Evolutionary conservation across 2,888 invertebrate species (phyloP).

Genomic region (Nomada goodeniana): DNA sequence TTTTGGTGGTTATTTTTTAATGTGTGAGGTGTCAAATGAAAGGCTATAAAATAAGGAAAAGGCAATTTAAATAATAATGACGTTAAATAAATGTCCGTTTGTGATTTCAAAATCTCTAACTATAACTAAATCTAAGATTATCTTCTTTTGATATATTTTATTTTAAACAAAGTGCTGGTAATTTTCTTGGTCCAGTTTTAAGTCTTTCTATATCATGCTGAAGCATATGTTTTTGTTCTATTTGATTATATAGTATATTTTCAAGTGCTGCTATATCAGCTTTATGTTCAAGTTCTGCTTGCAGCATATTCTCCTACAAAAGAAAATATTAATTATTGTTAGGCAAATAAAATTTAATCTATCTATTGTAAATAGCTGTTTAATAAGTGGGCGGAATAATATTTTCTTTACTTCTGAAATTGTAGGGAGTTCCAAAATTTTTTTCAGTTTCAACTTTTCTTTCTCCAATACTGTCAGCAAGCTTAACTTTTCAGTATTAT

Average conservation of each 20-base stretch:
- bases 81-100: too few species aligned
- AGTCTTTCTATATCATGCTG: slow-evolving; percentile 74
- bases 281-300: slow-evolving; percentile 77
- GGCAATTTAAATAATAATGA: too few species aligned
- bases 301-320: slow-evolving; percentile 74
- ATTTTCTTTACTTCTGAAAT: slow-evolving; percentile 71
- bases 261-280: slow-evolving; percentile 83
- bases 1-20: too few species aligned
- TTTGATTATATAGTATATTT: slow-evolving; percentile 81
- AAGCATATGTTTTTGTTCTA: slow-evolving; percentile 77
- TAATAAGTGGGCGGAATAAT: neutral
- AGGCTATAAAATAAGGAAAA: too few species aligned
- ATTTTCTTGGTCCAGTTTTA: slow-evolving; percentile 81
- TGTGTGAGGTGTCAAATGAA: too few species aligned
- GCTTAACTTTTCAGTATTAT: slow-evolving; percentile 86
- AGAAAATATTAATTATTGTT: slow-evolving; percentile 1
- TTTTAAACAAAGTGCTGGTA: slow-evolving; percentile 29
- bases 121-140: neutral
- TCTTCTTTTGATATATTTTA: neutral
- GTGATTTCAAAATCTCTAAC: neutral
- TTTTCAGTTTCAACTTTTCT: slow-evolving; percentile 85
- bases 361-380: neutral
- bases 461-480: slow-evolving; percentile 86
- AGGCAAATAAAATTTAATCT: neutral
- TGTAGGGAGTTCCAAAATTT: slow-evolving; percentile 78